Evolutionary conservation across 1,140 invertebrate species (phyloP), one percentile per base, ranked within the genome.

Genomic region (Aethina tumida): DNA sequence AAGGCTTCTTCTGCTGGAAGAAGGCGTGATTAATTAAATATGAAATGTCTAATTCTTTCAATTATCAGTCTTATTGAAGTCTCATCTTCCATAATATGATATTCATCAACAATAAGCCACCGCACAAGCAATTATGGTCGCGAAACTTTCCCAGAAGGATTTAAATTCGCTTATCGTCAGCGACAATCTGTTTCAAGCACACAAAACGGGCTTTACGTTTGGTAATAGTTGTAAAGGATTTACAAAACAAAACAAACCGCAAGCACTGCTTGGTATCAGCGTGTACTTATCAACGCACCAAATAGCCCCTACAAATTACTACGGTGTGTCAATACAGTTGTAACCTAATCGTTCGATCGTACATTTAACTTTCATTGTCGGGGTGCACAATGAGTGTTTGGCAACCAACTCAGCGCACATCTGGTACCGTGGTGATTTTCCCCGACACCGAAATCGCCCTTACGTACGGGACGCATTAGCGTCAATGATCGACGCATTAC

Each of bases 291-390:
- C 52, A 46, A 42, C 45, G 37, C 50, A 46, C 36, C 39, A 43
- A 51, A 51, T 53, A 51, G 51, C 55, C 52, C 55, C 53, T 55
- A 55, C 55, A 56, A 56, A 56, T 56, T 55, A 56, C 50, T 50
- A 39, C 37, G 36, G 47, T 52, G n/a, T n/a, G 54, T 58, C 53
- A 58, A 58, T 56, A 56, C 52, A 58, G 56, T 54, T 44, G 47
- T 49, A 56, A 53, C 53, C 55, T 58, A 58, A 58, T 58, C 55
- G 50, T 45, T 46, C 51, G 52, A 55, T 54, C 55, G 47, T 50
- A 56, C 55, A 53, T 58, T 58, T 58, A 58, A 58, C 55, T 58
- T 58, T 56, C 55, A 58, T 58, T 57, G 52, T 57, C 52, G 35
- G 39, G 41, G 48, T 42, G 35, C 45, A 55, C 52, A 57, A 55